Evolutionary conservation across 30 jellyfish, hydroid and myxozoan species (phyloP), one percentile per base, ranked within the genome.

Genomic region (Pseudorhiza aurosa): DNA sequence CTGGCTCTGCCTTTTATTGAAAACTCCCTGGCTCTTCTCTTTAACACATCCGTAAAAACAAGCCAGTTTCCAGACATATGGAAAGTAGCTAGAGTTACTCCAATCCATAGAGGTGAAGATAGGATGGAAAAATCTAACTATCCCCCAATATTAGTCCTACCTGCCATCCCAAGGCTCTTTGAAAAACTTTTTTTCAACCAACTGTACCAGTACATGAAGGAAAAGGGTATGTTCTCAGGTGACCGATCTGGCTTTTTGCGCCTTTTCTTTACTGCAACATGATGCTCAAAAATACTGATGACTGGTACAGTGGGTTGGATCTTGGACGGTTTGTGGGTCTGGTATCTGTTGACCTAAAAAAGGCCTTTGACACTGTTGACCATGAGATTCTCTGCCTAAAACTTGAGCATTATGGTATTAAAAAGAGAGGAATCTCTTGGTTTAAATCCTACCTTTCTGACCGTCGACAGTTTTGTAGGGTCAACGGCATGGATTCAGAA

Each of bases 211-310:
- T 46, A 46, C 60, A 46, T 46, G 60, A 46, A 46, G 15, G 60
- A 46, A 46, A 46, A 46, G 5, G 19, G 19, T 46, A 14, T 46
- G 60, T 14, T 58, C 24, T 58, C 72, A 8, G 11, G 24, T 7
- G 50, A 58, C 25, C 50, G 24, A 32, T 58, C 72, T 4, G 72
- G 72, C 47, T 32, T 58, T 58, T 29, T 4, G 50, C 25, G 72
- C 72, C 72, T 58, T 58, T 39, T 14, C n/a, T 58, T 39, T 10
- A 58, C 72, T 26, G n/a, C 18, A 58, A 58, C 72, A 26, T 58
- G 72, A 14, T 58, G 47, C 72, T 26, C 24, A 26, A 32, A 32
- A 58, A 8, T 58, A 26, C 60, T 27, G 60, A 46, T 46, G 19
- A 46, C 12, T 46, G 60, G 60, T 46, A 6, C 21, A 46, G 19